Conservation (phyloP, 2,113 vertebrate species). For the Verasper variegatus region DNA sequence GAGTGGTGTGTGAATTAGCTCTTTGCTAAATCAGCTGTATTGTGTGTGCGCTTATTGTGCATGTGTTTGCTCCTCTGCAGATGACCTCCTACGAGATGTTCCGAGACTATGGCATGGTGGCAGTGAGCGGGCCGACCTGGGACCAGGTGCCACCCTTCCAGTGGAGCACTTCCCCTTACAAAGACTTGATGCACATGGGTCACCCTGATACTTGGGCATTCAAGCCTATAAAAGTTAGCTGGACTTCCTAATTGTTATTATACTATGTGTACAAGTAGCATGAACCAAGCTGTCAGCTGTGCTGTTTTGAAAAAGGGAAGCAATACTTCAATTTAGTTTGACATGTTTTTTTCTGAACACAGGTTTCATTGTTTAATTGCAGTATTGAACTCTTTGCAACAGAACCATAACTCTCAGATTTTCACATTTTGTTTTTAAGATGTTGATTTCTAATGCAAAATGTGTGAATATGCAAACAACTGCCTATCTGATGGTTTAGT, state of each 20-base stretch:
- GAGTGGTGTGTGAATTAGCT: background rate
- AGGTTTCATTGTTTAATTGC: background rate
- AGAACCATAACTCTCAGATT: background rate
- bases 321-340: background rate
- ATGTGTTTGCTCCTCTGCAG: conserved; percentile 72
- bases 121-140: conserved; percentile 90
- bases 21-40: conserved; percentile 6
- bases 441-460: conserved; percentile 8
- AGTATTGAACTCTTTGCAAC: conserved; percentile 10
- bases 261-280: background rate
- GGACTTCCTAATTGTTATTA: conserved; percentile 79
- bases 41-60: background rate
- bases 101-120: conserved; percentile 82
- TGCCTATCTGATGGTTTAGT: background rate
- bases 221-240: conserved; percentile 83
- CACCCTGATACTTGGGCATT: conserved; percentile 95
- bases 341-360: conserved; percentile 1
- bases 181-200: conserved; percentile 87
- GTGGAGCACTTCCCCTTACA: conserved; percentile 92
- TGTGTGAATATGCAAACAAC: background rate
- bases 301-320: conserved; percentile 55
- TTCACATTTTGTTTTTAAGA: background rate
- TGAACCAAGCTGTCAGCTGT: background rate
- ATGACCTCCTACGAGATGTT: conserved; percentile 87
- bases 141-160: conserved; percentile 90